phyloP scores from a whole-genome alignment of 2,797 vertebrate species.

The Antrozous pallidus region DNA sequence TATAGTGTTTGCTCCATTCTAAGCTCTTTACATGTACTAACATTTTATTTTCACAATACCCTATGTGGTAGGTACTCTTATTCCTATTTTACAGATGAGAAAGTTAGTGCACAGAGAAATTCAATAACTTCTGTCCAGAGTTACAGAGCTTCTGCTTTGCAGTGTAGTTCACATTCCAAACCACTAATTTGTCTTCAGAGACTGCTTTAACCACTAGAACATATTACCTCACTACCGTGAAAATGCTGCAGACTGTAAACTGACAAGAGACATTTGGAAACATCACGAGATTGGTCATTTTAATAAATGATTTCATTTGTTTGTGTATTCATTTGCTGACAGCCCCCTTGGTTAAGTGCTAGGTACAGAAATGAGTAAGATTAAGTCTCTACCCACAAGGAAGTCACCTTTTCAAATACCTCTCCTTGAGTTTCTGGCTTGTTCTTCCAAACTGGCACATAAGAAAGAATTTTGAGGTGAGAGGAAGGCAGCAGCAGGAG shows the following conservation, averaged over 20 bases:
- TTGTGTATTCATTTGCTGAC: not conserved
- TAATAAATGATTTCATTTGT: not conserved
- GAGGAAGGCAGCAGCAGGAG: not conserved
- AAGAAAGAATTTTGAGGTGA: not conserved
- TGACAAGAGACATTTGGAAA: not conserved
- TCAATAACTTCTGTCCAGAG: not conserved
- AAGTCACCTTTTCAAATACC: slow-evolving; percentile 12
- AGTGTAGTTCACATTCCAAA: not conserved
- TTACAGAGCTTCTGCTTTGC: not conserved
- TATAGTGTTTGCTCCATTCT: not conserved
- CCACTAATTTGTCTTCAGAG: not conserved
- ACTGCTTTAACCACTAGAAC: not conserved
- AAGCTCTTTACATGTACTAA: not conserved
- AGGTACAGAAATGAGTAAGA: not conserved
- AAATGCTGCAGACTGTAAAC: not conserved
- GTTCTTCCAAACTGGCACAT: not conserved
- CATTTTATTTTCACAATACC: not conserved
- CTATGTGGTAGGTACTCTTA: not conserved
- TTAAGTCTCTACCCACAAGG: not conserved
- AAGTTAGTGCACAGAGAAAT: not conserved
- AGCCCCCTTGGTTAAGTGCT: not conserved
- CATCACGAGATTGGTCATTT: not conserved
- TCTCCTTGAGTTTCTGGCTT: not conserved
- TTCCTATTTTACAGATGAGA: not conserved
- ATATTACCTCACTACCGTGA: not conserved